These are phyloP conservation scores for Troilus luridus DNA, from an alignment of 2,888 invertebrate species.

Conservation along the genomic window DNA sequence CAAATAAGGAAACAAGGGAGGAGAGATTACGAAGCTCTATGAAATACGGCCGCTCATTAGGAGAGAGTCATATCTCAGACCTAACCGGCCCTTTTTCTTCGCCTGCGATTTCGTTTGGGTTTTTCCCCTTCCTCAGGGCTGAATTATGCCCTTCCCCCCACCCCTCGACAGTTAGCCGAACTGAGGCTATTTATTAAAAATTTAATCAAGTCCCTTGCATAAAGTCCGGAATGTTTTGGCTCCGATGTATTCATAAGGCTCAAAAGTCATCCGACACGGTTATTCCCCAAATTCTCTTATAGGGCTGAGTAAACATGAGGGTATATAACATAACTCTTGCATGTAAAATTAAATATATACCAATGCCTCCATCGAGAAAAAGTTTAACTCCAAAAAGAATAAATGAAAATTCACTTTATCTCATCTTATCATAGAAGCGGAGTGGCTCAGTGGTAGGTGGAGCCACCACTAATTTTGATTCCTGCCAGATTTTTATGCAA, in stretches of 20 bases:
- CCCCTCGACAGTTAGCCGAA: conserved; percentile 21
- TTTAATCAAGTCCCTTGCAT: conserved; percentile 26
- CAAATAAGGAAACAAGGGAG: conserved; percentile 40
- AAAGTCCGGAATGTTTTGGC: conserved; percentile 24
- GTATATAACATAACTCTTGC: too few species aligned
- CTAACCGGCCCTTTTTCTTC: conserved; percentile 39
- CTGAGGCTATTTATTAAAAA: conserved; percentile 39
- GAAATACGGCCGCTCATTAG: conserved; percentile 27
- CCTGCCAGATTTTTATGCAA: too few species aligned
- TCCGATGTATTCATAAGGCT: background rate
- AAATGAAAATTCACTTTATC: too few species aligned
- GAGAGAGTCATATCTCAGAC: conserved; percentile 1
- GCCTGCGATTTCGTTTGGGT: conserved; percentile 37
- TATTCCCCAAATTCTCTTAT: background rate
- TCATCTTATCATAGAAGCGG: too few species aligned
- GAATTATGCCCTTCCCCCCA: background rate
- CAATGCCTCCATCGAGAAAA: too few species aligned
- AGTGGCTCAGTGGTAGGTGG: too few species aligned
- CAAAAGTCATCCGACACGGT: background rate
- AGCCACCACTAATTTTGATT: too few species aligned
- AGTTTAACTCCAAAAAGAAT: too few species aligned
- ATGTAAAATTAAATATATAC: too few species aligned
- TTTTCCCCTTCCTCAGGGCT: conserved; percentile 28
- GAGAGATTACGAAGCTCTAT: background rate
- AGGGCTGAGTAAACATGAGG: background rate